These are phyloP conservation scores for Volucella bombylans DNA, from an alignment of 2,888 invertebrate genomes.

Conservation along the genomic window DNA sequence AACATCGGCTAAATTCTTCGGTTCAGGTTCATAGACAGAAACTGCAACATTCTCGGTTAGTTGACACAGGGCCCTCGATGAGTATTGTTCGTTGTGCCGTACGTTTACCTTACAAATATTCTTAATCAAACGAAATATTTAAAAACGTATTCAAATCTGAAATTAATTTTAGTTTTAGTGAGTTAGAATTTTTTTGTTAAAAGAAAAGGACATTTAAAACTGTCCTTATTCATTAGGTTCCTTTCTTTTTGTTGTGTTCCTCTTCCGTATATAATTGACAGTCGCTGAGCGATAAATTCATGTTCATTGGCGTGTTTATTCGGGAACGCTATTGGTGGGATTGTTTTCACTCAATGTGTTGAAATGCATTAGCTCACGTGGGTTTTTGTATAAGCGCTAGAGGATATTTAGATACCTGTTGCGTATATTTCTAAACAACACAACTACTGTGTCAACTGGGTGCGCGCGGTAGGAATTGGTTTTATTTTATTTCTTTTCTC, in stretches of 20 bases:
- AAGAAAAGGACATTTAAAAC: too few relatives aligned
- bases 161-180: too few relatives aligned
- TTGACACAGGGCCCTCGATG: constrained; percentile 43
- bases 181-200: too few relatives aligned
- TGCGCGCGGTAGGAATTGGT: constrained; percentile 16
- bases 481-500: background rate
- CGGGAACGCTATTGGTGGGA: constrained; percentile 43
- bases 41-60: constrained; percentile 30
- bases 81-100: constrained; percentile 56
- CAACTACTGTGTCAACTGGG: constrained; percentile 45
- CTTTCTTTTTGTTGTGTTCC: constrained; percentile 3
- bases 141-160: too few relatives aligned
- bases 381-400: constrained; percentile 66
- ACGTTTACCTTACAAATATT: background rate
- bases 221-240: too few relatives aligned
- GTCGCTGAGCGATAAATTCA: constrained; percentile 14
- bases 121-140: too few relatives aligned
- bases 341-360: constrained; percentile 55
- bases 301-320: constrained; percentile 24
- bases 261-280: constrained; percentile 2
- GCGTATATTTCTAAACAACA: constrained; percentile 68
- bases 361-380: constrained; percentile 70
- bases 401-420: constrained; percentile 76
- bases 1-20: too few relatives aligned
- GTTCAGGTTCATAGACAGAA: background rate